Base-by-base conservation (phyloP, 2,797 vertebrate species). In the Spinus olivaceus region DNA sequence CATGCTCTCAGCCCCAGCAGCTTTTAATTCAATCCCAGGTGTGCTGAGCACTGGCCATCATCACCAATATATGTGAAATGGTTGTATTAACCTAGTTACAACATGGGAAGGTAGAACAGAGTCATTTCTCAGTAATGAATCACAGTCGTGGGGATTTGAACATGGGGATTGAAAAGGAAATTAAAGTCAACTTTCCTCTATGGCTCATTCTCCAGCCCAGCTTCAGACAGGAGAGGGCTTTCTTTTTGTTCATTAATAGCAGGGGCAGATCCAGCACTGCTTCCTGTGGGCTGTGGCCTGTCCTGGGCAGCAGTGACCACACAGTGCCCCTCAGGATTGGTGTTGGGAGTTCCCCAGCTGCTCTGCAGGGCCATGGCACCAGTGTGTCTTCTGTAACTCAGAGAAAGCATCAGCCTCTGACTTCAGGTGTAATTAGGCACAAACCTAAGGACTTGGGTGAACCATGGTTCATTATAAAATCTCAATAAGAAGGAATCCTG, bases 11-110 rank as follows among this genome's bases (percentile, higher is more conserved):
- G 64, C 56, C 69, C 71, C 47, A 57, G 69, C 78, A 47, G 85
- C 18, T 89, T 91, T 92, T 92, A 92, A 90, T 92, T 94, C 77
- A 81, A 51, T 88, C 76, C 67, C 80, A 92, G 89, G 85, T 95
- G 87, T 90, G 80, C 70, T 83, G 66, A 83, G 51, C 80, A 79
- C 80, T 70, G 77, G 33, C 63, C 73, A 61, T 87, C 89, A 79
- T 49, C 94, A 81, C 57, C 76, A 44, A 35, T 64, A 76, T 13
- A 74, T 46, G 54, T 4, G 14, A 92, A 93, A 82, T 3, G 1
- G 42, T 69, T 82, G 8, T 65, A 74, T 87, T 95, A 92, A 89
- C 89, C 61, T 47, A 12, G 74, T 85, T 86, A 90, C 65, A 92
- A 69, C 92, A 92, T 8, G 44, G 0, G 0, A 74, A 91, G 61